phyloP scores from a whole-genome alignment of 2,888 invertebrate species.

The Ophonus ardosiacus region DNA sequence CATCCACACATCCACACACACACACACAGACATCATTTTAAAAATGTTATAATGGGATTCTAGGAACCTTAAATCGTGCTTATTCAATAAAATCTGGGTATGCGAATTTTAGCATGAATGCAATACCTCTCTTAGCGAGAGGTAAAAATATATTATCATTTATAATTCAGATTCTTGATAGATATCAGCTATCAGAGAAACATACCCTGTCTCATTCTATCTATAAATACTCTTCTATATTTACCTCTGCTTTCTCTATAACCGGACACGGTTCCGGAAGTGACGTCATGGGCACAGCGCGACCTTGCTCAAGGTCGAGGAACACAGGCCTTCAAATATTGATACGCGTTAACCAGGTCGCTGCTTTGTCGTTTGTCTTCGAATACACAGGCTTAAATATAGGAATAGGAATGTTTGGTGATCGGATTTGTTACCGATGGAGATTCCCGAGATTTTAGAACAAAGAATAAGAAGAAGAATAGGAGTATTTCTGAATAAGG shows the following conservation, averaged over 20 bases:
- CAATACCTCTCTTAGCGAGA: too few species aligned
- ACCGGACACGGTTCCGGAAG: background rate
- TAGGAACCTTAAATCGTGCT: too few species aligned
- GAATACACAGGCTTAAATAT: background rate
- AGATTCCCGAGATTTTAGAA: background rate
- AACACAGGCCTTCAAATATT: conserved; percentile 23
- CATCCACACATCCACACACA: too few species aligned
- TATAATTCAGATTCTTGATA: too few species aligned
- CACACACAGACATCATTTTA: too few species aligned
- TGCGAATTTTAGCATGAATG: too few species aligned
- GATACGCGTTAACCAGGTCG: conserved; percentile 19
- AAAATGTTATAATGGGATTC: too few species aligned
- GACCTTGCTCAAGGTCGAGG: background rate
- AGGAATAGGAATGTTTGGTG: background rate
- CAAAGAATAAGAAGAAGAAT: too few species aligned
- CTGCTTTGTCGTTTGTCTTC: background rate
- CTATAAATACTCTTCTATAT: background rate
- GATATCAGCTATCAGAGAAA: too few species aligned
- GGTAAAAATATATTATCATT: too few species aligned
- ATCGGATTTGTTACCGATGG: background rate
- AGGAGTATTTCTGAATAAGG: too few species aligned
- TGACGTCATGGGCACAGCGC: background rate
- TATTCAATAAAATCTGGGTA: too few species aligned
- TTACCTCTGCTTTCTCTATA: background rate
- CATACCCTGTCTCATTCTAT: background rate